Percentiles rank a stretch among this genome's conserved stretches.
These are phyloP conservation scores for Rachycentron canadum DNA, from an alignment of 2,797 vertebrate genomes.

Conservation along the genomic window DNA sequence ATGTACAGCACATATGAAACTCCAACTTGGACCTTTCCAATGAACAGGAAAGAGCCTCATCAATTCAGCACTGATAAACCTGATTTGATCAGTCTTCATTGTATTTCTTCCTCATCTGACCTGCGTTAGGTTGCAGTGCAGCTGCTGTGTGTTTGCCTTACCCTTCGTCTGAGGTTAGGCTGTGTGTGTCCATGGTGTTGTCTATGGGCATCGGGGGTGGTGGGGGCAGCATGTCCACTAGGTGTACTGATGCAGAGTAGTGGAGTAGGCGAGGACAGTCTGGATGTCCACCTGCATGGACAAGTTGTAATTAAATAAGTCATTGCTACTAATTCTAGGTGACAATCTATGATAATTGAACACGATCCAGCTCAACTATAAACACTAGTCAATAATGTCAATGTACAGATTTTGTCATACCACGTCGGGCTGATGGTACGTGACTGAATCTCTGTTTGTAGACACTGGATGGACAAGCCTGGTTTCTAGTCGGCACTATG, in stretches of 20 bases:
- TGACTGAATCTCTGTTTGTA: constrained; percentile 80
- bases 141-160: constrained; percentile 61
- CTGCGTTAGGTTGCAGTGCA: neutral
- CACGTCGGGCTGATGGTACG: constrained; percentile 67
- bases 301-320: neutral
- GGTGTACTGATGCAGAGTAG: constrained; percentile 82
- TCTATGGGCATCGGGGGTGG: constrained; percentile 74
- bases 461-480: constrained; percentile 58
- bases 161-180: constrained; percentile 82
- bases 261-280: constrained; percentile 81
- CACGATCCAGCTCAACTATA: neutral
- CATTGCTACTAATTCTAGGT: neutral
- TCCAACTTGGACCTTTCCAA: neutral
- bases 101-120: neutral
- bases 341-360: too few species aligned
- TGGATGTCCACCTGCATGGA: constrained; percentile 35
- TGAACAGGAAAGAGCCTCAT: neutral
- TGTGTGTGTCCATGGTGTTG: constrained; percentile 65
- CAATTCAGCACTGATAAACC: constrained; percentile 12
- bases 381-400: neutral
- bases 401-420: constrained; percentile 21
- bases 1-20: neutral
- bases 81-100: neutral
- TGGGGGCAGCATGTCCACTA: constrained; percentile 83
- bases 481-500: constrained; percentile 60